Evolutionary conservation across 2,113 vertebrate genomes (phyloP).

Genomic region (Synodontis membranacea): DNA sequence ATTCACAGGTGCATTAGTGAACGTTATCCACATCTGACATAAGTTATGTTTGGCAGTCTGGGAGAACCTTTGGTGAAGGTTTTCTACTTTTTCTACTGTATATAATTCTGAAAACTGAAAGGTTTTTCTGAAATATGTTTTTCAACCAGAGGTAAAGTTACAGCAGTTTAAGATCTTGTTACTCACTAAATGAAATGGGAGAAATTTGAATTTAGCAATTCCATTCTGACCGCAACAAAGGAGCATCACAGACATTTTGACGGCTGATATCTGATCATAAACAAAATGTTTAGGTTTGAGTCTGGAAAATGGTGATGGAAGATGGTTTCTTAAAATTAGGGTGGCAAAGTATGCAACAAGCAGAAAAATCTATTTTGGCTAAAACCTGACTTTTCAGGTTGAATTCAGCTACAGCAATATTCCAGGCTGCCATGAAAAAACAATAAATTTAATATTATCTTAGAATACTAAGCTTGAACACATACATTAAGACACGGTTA

Average conservation of each 20-base stretch:
- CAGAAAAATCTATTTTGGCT: not conserved
- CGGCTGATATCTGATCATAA: not conserved
- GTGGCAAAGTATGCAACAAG: not conserved
- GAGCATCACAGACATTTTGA: not conserved
- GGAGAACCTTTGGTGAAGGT: not conserved
- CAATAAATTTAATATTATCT: not conserved
- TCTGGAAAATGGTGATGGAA: no score
- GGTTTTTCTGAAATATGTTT: not conserved
- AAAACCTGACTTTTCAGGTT: not conserved
- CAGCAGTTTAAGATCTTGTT: not conserved
- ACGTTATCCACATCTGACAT: not conserved
- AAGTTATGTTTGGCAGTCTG: not conserved
- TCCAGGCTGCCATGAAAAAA: not conserved
- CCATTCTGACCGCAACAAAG: not conserved
- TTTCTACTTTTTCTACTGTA: not conserved
- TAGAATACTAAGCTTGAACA: not conserved
- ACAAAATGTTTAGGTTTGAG: not conserved
- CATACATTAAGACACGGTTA: no score
- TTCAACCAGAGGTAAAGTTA: not conserved
- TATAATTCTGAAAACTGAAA: not conserved
- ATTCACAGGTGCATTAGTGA: not conserved
- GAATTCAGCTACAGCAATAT: not conserved
- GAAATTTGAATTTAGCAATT: not conserved
- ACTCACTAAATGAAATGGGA: not conserved
- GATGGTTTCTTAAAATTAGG: not conserved